Evolutionary conservation across 2,113 vertebrate genomes (phyloP), one percentile per base, ranked within the genome.

Genomic region (Cercocebus atys): DNA sequence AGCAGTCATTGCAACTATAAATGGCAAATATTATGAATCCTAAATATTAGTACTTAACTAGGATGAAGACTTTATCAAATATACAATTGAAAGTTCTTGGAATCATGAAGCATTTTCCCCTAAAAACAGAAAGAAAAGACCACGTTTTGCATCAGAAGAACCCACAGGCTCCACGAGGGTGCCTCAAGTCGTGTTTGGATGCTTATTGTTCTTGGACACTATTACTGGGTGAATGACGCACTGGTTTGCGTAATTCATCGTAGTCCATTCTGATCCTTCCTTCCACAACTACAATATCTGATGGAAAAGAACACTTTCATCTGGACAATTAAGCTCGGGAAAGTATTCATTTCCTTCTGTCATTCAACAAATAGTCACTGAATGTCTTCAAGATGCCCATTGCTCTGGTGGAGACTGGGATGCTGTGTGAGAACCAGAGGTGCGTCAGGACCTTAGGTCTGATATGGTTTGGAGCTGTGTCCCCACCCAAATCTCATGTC

Each of bases 161-260:
- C 0, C 6, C 1, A 0, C 0, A 1, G 2, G 23, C 80, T 4
- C 45, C 18, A 0, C 1, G 5, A 5, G 9, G 0, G 1, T 0
- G 3, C 1, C n/a, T 59, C 35, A 3, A 6, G 3, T 45, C 16
- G 0, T 0, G 7, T 2, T 35, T 10, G 2, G 57, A 8, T 10
- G 57, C 5, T 35, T 4, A 11, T 43, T 20, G 11, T 11, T 2
- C n/a, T 23, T 8, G 1, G 5, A 38, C 0, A 0, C 40, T 3
- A 1, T 3, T 11, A 4, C 38, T 5, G 0, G 47, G 8, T 6
- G 80, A 80, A 66, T 13, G 23, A 11, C 17, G 40, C 9, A 18
- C 22, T 10, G 14, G 30, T 14, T 43, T 27, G 14, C 25, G 0
- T 6, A 30, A 55, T 9, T 52, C 16, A 0, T 0, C 2, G 8